These are phyloP conservation scores for Rhinichthys klamathensis DNA, from an alignment of 2,113 vertebrate species.

Conservation along the genomic window DNA sequence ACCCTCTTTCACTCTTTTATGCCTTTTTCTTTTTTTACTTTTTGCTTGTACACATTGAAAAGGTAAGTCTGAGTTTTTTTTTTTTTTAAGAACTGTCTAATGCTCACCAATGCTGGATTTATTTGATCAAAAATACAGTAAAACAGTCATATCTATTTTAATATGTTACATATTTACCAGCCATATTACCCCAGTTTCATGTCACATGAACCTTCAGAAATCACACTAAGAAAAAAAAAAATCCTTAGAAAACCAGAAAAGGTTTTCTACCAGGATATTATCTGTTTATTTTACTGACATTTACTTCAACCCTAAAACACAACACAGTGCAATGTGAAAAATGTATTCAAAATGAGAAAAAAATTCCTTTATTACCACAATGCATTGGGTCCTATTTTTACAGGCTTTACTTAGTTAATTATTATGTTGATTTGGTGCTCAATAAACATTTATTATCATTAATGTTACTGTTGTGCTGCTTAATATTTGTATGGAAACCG, in stretches of 20 bases:
- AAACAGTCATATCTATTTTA: too few species aligned
- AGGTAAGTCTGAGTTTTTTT: not conserved
- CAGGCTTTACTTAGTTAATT: not conserved
- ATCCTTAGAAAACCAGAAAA: not conserved
- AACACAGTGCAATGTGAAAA: not conserved
- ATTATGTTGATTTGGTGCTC: not conserved
- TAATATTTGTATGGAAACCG: not conserved
- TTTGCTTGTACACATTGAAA: not conserved
- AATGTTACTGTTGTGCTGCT: not conserved
- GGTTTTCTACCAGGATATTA: not conserved
- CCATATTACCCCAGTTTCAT: not conserved
- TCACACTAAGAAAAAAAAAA: not conserved
- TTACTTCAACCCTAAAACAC: not conserved
- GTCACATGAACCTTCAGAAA: not conserved
- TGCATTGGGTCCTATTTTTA: not conserved
- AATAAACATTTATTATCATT: not conserved
- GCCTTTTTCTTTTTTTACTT: not conserved
- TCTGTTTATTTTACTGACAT: not conserved
- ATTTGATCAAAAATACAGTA: constrained; percentile 1
- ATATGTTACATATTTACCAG: not conserved
- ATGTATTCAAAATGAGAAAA: not conserved
- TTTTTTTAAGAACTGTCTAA: not conserved
- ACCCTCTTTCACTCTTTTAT: not conserved
- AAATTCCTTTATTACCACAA: not conserved
- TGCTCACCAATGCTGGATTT: not conserved